These are phyloP conservation scores for Trissolcus japonicus DNA, from an alignment of 2,888 invertebrate species.

Conservation along the genomic window DNA sequence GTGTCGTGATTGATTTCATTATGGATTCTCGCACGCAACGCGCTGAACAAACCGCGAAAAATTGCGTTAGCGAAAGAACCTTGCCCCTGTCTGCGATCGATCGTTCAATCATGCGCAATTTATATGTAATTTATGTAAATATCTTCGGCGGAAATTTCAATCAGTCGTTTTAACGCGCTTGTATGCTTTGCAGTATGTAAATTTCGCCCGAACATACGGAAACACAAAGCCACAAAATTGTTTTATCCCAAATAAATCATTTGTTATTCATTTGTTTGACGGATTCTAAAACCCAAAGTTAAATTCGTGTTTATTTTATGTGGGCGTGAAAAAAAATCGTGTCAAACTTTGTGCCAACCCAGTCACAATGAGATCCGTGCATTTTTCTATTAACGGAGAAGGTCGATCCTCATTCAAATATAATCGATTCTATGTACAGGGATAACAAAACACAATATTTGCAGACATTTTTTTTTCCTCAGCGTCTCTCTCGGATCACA, in stretches of 20 bases:
- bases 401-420: conserved; percentile 47
- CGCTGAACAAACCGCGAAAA: neutral
- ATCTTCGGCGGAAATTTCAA: neutral
- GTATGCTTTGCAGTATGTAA: neutral
- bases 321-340: too few relatives aligned
- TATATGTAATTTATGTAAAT: conserved; percentile 3
- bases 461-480: conserved; percentile 19
- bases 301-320: too few relatives aligned
- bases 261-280: too few relatives aligned
- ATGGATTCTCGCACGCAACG: neutral
- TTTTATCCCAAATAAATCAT: too few relatives aligned
- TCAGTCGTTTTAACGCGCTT: neutral
- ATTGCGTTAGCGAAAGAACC: neutral
- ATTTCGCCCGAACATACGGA: too few relatives aligned
- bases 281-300: too few relatives aligned
- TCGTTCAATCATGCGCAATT: neutral
- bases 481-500: neutral
- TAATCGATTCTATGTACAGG: conserved; percentile 35
- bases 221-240: too few relatives aligned
- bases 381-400: conserved; percentile 32
- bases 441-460: neutral
- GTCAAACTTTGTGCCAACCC: conserved; percentile 25
- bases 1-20: conserved; percentile 24
- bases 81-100: neutral
- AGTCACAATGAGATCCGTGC: conserved; percentile 35